Base-by-base conservation (phyloP, 2,797 vertebrate genomes). In the Vespertilio murinus region DNA sequence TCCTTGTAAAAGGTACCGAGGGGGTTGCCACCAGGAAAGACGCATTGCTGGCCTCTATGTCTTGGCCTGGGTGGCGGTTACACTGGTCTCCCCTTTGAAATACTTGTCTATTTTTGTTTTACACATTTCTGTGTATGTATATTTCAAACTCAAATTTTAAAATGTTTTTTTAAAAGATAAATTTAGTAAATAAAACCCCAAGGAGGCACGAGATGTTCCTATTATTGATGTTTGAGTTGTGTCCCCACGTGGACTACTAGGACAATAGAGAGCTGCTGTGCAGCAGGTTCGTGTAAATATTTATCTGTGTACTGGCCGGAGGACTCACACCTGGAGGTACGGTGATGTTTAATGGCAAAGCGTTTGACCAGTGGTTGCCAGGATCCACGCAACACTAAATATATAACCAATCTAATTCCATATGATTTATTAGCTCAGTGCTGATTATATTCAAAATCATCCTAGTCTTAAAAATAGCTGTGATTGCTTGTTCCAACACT, bases 351-450 rank as follows among this genome's bases (percentile, higher is more conserved):
- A 88, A 91, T 25, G 88, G 77, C 67, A 95, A 95, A 83, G 45
- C 84, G 90, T 80, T 90, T 92, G 74, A 94, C 74, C 47, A 87
- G 47, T 92, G 79, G 78, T 92, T 96, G 80, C 84, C 94, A 90
- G 73, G 77, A 95, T 90, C 52, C 73, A 91, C 70, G 78, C 30
- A 45, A 28, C 64, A 56, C 56, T 90, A 93, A 93, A 56, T 92
- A 88, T 59, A 88, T 22, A 80, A 93, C 82, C 83, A 67, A 47
- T 78, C 23, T 70, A 93, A 84, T 95, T 96, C 88, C 90, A 82
- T 77, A 79, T 71, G 87, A 88, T 52, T 95, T 89, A 81, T 52
- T 64, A 45, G 23, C 93, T 95, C 40, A 71, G 78, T 33, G 28
- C 14, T 95, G 75, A 56, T 71, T 87, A 10, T 92, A 30, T 88